phyloP scores from a whole-genome alignment of 64 coral and sea anemone genomes.

The Montipora sp. region DNA sequence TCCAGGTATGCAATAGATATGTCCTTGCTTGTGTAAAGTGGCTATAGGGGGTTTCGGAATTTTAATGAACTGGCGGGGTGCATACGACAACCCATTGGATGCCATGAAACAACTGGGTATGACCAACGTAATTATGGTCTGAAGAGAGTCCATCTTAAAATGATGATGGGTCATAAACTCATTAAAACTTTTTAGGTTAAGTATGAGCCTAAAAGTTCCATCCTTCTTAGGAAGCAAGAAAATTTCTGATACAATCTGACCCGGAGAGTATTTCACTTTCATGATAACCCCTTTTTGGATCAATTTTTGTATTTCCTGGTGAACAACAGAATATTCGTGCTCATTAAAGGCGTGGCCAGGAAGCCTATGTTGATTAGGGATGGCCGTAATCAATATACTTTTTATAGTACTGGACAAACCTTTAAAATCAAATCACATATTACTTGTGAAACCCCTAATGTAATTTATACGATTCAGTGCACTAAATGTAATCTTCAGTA shows the following conservation, averaged over 20 bases:
- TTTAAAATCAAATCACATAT: too few relatives aligned
- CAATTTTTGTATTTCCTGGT: constrained; percentile 31
- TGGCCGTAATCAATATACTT: not conserved
- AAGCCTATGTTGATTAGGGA: constrained; percentile 43
- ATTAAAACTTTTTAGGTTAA: constrained; percentile 33
- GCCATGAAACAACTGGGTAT: constrained; percentile 27
- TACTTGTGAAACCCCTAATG: too few relatives aligned
- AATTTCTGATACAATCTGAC: constrained; percentile 36
- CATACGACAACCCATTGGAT: constrained; percentile 13
- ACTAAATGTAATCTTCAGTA: too few relatives aligned
- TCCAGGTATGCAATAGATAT: constrained; percentile 30
- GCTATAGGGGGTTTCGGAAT: constrained; percentile 3
- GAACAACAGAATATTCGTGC: constrained; percentile 18
- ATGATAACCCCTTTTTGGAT: constrained; percentile 34
- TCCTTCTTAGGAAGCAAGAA: constrained; percentile 53
- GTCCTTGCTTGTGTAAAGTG: constrained; percentile 32
- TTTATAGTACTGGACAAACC: too few relatives aligned
- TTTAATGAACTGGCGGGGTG: not conserved
- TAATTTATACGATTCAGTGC: too few relatives aligned
- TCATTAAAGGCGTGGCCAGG: not conserved
- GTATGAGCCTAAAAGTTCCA: constrained; percentile 37
- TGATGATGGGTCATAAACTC: constrained; percentile 21
- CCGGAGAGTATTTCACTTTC: constrained; percentile 34
- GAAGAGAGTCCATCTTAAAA: constrained; percentile 37
- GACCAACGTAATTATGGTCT: constrained; percentile 14